These are phyloP conservation scores for Hirundo rustica DNA, from an alignment of 2,797 vertebrate species.

Conservation along the genomic window DNA sequence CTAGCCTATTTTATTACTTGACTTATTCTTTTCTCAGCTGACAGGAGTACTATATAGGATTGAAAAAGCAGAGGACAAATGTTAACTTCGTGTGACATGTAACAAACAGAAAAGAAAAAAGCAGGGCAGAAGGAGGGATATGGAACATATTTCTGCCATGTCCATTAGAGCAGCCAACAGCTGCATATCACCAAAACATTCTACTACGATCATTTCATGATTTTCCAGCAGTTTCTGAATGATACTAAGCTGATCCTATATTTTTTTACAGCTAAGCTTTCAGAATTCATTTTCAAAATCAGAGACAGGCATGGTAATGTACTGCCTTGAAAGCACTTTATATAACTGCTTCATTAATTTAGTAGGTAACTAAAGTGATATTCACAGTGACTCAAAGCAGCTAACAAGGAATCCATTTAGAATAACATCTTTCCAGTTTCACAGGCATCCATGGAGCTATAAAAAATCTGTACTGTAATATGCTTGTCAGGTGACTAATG, in stretches of 20 bases:
- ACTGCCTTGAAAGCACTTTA: constrained; percentile 27
- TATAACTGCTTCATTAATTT: constrained; percentile 26
- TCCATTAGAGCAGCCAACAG: background rate
- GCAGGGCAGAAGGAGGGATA: accelerated
- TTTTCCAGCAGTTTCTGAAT: constrained; percentile 10
- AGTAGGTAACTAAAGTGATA: constrained; percentile 38
- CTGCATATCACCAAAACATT: background rate
- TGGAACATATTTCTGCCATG: background rate
- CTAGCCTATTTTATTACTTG: background rate
- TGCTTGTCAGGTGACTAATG: constrained; percentile 65
- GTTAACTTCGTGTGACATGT: background rate
- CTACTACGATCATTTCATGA: background rate
- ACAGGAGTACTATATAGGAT: background rate
- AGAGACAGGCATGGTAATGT: background rate
- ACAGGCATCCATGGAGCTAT: constrained; percentile 50
- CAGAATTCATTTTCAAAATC: constrained; percentile 23
- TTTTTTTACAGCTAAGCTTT: constrained; percentile 17
- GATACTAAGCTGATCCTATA: background rate
- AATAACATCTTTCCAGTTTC: constrained; percentile 38
- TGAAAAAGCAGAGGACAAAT: background rate
- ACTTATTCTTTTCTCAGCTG: background rate
- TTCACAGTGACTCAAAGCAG: constrained; percentile 38
- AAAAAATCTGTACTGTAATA: constrained; percentile 48
- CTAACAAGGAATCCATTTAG: constrained; percentile 52
- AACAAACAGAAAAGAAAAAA: background rate